These are phyloP conservation scores for Gadopsis marmoratus DNA, from an alignment of 2,797 vertebrate genomes.

Conservation along the genomic window DNA sequence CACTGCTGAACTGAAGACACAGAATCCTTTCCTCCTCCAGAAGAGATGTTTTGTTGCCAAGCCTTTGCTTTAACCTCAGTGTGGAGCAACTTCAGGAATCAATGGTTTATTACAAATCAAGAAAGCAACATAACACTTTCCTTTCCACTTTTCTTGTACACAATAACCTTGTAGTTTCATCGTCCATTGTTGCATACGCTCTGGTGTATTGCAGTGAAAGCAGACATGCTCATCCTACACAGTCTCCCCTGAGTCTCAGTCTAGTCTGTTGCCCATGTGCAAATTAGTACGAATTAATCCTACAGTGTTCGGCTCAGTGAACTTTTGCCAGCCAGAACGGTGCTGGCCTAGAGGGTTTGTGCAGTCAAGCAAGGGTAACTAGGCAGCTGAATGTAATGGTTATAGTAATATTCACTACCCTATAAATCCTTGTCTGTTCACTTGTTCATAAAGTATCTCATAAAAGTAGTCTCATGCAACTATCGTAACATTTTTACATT, in stretches of 20 bases:
- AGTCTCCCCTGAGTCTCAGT: constrained; percentile 32
- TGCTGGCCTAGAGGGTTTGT: constrained; percentile 62
- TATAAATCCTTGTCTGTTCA: constrained; percentile 20
- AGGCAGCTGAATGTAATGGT: constrained; percentile 42
- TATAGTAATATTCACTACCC: constrained; percentile 12
- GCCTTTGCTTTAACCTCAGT: constrained; percentile 13
- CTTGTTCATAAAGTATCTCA: not conserved
- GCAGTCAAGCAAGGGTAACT: constrained; percentile 59
- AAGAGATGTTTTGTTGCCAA: not conserved
- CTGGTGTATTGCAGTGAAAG: constrained; percentile 13
- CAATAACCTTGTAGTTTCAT: not conserved
- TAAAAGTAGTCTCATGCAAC: not conserved
- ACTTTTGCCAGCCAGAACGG: constrained; percentile 63
- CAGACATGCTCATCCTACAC: constrained; percentile 4
- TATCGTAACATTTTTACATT: not conserved
- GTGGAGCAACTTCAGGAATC: not conserved
- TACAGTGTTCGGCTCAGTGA: constrained; percentile 69
- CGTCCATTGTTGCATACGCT: not conserved
- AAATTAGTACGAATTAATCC: constrained; percentile 72
- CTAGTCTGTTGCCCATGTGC: constrained; percentile 67
- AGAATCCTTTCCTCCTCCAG: not conserved
- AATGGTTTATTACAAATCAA: not conserved
- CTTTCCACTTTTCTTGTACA: not conserved
- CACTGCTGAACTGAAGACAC: not conserved
- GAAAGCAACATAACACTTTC: not conserved